A percentile compares a stretch with the other conserved stretches of the same genome.
Evolutionary conservation across 2,888 invertebrate species (phyloP).

Genomic region (Phlogophora meticulosa): DNA sequence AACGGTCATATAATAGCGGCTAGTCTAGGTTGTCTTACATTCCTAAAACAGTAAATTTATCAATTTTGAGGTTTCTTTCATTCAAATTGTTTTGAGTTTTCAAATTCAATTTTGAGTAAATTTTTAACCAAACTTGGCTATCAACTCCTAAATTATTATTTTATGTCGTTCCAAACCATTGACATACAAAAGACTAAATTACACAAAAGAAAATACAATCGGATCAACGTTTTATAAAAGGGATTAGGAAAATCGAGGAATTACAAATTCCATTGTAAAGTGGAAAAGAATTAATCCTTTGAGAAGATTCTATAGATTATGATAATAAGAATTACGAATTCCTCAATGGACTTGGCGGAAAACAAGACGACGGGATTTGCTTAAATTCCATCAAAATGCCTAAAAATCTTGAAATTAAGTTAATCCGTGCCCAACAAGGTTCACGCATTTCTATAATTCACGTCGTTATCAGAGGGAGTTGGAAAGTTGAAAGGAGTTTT

Average conservation of each 20-base stretch:
- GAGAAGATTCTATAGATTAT: slow-evolving; percentile 54
- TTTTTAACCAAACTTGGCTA: background rate
- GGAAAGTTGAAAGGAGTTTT: slow-evolving; percentile 15
- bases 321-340: slow-evolving; percentile 49
- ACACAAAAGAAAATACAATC: slow-evolving; percentile 51
- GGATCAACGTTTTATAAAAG: slow-evolving; percentile 39
- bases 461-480: slow-evolving; percentile 2
- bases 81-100: background rate
- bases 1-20: slow-evolving; percentile 19
- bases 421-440: slow-evolving; percentile 21
- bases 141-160: background rate
- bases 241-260: slow-evolving; percentile 42
- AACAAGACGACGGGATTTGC: slow-evolving; percentile 25
- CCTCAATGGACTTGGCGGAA: slow-evolving; percentile 24
- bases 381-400: slow-evolving; percentile 20
- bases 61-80: too few relatives aligned
- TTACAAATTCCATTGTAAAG: slow-evolving; percentile 43
- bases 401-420: slow-evolving; percentile 31
- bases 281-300: slow-evolving; percentile 46
- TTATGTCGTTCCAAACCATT: background rate
- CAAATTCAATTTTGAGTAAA: too few relatives aligned
- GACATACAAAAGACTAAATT: slow-evolving; percentile 37
- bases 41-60: too few relatives aligned
- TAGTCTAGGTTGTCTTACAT: background rate
- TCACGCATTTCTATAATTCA: slow-evolving; percentile 22